A percentile compares a stretch with the other conserved stretches of the same genome.
Conservation (phyloP, 2,888 invertebrate genomes). For the Aquatica leii region DNA sequence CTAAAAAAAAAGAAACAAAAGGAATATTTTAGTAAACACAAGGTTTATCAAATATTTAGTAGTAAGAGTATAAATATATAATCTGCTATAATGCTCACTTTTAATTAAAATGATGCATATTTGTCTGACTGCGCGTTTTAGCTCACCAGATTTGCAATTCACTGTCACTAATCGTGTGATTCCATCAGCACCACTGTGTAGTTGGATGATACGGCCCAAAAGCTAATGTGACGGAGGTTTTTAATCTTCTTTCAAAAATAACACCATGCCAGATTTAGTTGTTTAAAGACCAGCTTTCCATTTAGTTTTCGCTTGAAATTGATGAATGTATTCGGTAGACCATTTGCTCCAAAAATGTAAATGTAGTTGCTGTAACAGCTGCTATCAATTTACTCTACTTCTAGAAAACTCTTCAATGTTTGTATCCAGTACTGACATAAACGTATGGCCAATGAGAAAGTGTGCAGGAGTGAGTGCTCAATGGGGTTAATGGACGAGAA, state of each 20-base stretch:
- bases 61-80: no score
- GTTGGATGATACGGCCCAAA: constrained; percentile 41
- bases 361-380: no score
- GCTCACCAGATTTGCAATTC: constrained; percentile 40
- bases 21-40: no score
- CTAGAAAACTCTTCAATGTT: constrained; percentile 34
- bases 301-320: constrained; percentile 37
- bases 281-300: constrained; percentile 32
- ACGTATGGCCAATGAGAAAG: constrained; percentile 45
- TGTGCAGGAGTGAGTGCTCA: no score
- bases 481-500: no score
- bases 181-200: constrained; percentile 47
- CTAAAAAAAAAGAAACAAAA: no score
- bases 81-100: no score
- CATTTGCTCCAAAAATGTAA: no score
- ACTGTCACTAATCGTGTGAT: constrained; percentile 46
- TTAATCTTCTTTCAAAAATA: constrained; percentile 48
- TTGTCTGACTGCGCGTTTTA: constrained; percentile 38
- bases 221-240: constrained; percentile 47
- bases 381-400: constrained; percentile 40
- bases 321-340: no score
- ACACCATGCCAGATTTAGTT: constrained; percentile 44
- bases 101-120: constrained; percentile 43
- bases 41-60: no score
- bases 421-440: constrained; percentile 43